Percentiles rank a stretch among this genome's conserved stretches.
phyloP scores from a whole-genome alignment of 2,797 vertebrate species.

The Perodicticus potto region DNA sequence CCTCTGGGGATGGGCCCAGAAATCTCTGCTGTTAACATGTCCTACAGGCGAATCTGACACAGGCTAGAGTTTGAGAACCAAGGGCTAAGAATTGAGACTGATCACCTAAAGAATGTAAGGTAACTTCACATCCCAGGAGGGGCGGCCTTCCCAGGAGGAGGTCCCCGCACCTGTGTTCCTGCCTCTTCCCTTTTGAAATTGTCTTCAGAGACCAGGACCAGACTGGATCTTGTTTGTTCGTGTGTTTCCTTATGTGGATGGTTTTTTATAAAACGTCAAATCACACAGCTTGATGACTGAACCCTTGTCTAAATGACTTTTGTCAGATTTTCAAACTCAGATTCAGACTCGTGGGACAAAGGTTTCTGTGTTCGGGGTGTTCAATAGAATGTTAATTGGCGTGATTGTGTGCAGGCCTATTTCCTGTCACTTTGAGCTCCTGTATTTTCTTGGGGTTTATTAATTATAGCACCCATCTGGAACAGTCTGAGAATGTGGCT shows the following conservation, averaged over 20 bases:
- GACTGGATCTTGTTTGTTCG: background rate
- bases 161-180: background rate
- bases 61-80: background rate
- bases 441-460: slow-evolving; percentile 16
- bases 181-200: background rate
- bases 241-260: background rate
- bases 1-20: background rate
- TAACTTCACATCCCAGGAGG: background rate
- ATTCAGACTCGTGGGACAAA: slow-evolving; percentile 2
- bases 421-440: background rate
- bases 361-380: background rate
- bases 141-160: background rate
- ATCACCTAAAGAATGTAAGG: background rate
- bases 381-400: background rate
- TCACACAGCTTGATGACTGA: background rate
- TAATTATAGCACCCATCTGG: slow-evolving; percentile 10
- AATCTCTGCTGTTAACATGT: background rate
- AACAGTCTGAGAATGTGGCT: slow-evolving; percentile 39
- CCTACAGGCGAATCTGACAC: background rate
- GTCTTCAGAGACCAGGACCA: background rate
- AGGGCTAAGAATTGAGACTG: background rate
- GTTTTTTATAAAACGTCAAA: background rate
- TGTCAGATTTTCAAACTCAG: slow-evolving; percentile 30
- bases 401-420: background rate
- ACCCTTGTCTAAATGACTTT: background rate